Conservation (phyloP, 2,888 invertebrate species). For the Orthosia cruda region DNA sequence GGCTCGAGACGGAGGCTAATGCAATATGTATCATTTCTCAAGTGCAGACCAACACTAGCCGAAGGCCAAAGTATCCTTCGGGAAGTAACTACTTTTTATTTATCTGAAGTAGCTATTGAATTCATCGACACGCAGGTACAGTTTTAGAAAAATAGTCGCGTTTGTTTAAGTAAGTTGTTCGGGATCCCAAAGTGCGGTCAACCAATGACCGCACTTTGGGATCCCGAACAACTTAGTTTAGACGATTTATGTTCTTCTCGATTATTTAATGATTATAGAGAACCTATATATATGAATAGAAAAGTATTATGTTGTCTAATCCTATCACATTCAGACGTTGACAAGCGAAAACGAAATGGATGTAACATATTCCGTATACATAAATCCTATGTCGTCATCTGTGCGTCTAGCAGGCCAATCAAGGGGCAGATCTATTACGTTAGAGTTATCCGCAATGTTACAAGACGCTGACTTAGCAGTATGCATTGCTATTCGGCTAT, state of each 20-base stretch:
- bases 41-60: conserved; percentile 67
- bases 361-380: conserved; percentile 33
- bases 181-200: too few species aligned
- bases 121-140: conserved; percentile 53
- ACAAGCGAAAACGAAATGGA: conserved; percentile 7
- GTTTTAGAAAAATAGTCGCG: conserved; percentile 44
- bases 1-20: conserved; percentile 78
- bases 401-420: conserved; percentile 31
- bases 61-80: conserved; percentile 60
- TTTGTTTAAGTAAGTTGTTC: conserved; percentile 55
- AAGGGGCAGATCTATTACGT: conserved; percentile 50
- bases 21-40: conserved; percentile 85
- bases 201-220: conserved; percentile 34
- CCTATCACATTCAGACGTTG: conserved; percentile 23
- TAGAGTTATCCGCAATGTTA: conserved; percentile 58
- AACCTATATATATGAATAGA: conserved; percentile 1
- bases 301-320: conserved; percentile 25
- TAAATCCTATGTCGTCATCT: conserved; percentile 28
- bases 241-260: not conserved
- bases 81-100: conserved; percentile 67
- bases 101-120: conserved; percentile 66
- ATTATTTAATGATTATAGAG: conserved; percentile 11
- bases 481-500: conserved; percentile 54
- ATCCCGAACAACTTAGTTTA: conserved; percentile 5
- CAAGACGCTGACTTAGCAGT: conserved; percentile 58